A percentile compares a stretch with the other conserved stretches of the same genome.
Conservation (phyloP, 2,113 vertebrate species). For the Hymenochirus boettgeri region DNA sequence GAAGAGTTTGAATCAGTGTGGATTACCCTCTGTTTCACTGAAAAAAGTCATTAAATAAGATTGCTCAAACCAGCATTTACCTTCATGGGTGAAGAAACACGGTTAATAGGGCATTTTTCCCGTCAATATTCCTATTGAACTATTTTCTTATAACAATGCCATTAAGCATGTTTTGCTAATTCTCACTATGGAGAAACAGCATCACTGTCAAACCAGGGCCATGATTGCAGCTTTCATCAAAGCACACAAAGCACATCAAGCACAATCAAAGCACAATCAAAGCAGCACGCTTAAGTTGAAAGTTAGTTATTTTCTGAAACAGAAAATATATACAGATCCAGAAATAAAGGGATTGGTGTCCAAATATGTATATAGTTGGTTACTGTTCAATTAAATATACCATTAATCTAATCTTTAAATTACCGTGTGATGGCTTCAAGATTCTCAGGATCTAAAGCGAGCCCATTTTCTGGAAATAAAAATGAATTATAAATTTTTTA, state of each 20-base stretch:
- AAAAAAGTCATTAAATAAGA: neutral
- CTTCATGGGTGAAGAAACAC: neutral
- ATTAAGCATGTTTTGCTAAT: neutral
- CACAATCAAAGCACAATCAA: neutral
- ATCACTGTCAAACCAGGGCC: neutral
- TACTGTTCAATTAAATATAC: too few relatives aligned
- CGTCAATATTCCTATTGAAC: neutral
- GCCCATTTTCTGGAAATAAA: too few relatives aligned
- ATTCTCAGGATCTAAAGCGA: too few relatives aligned
- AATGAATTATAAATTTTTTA: too few relatives aligned
- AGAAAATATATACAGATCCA: neutral
- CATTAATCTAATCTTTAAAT: too few relatives aligned
- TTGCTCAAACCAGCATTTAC: conserved; percentile 1
- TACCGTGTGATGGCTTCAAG: too few relatives aligned
- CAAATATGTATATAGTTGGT: too few relatives aligned
- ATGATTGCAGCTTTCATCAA: neutral
- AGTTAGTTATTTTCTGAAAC: conserved; percentile 4
- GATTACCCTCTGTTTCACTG: neutral
- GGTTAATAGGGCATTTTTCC: neutral
- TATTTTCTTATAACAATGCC: neutral
- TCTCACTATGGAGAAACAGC: neutral
- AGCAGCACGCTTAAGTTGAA: conserved; percentile 12
- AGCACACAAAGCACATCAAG: too few relatives aligned
- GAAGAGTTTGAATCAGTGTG: neutral
- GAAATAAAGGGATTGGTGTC: neutral